Conservation (phyloP, 1,140 invertebrate species). For the Aphelenchoides besseyi region DNA sequence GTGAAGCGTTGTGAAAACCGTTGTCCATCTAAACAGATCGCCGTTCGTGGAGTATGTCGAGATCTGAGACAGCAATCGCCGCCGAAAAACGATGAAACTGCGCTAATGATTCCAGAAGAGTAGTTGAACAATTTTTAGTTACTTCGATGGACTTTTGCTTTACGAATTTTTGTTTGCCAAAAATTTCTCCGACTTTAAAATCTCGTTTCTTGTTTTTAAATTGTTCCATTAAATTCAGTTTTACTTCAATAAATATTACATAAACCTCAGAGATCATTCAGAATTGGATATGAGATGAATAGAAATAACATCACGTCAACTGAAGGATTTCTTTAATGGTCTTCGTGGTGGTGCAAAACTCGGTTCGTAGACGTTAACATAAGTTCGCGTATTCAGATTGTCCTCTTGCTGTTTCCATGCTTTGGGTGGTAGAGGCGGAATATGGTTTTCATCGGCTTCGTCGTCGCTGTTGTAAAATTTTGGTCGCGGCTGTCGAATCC, state of each 20-base stretch:
- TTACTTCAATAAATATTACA: neutral
- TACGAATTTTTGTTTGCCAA: neutral
- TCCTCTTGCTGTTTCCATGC: neutral
- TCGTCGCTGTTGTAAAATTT: neutral
- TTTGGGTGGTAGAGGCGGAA: no score
- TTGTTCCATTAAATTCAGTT: neutral
- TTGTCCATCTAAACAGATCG: conserved; percentile 55
- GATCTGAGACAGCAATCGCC: conserved; percentile 37
- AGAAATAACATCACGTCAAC: neutral
- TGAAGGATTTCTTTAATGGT: neutral
- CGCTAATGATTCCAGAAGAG: neutral
- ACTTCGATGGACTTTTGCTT: neutral
- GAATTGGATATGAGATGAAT: neutral
- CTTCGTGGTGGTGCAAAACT: neutral
- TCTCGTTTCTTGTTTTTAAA: neutral
- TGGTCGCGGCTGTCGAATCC: neutral
- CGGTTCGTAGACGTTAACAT: neutral
- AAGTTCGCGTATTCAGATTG: neutral
- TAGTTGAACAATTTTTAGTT: neutral
- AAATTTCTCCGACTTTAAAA: neutral
- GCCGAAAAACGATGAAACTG: conserved; percentile 7
- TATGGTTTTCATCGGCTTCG: neutral
- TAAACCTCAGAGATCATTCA: neutral
- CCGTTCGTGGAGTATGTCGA: conserved; percentile 53
- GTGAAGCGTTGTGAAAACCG: conserved; percentile 55